These are phyloP conservation scores for Apamea epomidion DNA, from an alignment of 2,888 invertebrate species.

Conservation along the genomic window DNA sequence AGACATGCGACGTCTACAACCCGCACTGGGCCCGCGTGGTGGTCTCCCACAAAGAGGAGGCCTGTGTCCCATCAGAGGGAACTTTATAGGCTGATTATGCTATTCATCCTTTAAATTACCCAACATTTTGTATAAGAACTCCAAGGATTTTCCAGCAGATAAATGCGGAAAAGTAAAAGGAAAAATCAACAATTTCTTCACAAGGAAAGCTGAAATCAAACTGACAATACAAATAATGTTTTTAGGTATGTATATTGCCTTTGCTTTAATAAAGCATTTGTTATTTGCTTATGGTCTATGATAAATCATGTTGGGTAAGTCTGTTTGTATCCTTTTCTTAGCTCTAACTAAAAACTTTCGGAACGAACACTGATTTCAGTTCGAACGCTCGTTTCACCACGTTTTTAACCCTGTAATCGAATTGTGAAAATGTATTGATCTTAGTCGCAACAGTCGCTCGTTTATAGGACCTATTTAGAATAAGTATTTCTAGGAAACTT, in stretches of 20 bases:
- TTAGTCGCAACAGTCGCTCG: background rate
- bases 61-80: background rate
- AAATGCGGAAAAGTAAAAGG: background rate
- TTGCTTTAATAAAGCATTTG: background rate
- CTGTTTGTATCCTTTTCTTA: background rate
- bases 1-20: background rate
- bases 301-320: background rate
- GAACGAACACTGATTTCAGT: background rate
- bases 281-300: background rate
- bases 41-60: no score
- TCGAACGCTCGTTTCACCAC: background rate
- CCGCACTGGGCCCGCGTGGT: no score
- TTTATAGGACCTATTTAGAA: background rate
- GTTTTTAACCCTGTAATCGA: constrained; percentile 3
- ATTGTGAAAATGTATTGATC: constrained; percentile 1
- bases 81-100: background rate
- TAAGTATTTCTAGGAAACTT: background rate
- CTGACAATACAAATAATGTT: background rate
- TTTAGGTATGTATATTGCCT: background rate
- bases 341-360: background rate
- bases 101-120: background rate
- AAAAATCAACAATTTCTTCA: background rate
- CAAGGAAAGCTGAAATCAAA: background rate
- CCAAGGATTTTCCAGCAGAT: background rate
- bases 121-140: background rate